phyloP scores from a whole-genome alignment of 2,113 vertebrate genomes.

The Psilopogon haemacephalus region DNA sequence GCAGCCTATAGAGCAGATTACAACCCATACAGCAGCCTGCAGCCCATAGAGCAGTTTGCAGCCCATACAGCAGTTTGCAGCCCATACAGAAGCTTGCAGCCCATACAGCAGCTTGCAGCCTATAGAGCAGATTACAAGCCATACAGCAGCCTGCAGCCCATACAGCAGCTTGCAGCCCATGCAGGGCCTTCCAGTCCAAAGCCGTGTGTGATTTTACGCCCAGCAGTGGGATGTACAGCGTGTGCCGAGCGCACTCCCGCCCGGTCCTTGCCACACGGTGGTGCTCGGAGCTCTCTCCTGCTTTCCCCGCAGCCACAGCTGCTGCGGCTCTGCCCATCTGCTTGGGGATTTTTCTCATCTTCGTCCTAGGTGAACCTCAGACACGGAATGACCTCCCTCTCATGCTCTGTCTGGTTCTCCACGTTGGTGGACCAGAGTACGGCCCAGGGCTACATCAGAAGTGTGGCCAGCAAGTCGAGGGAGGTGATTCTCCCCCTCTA shows the following conservation, averaged over 20 bases:
- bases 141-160: no score
- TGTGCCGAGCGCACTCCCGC: accelerated
- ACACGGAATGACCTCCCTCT: accelerated
- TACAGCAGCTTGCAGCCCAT: no score
- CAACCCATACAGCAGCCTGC: no score
- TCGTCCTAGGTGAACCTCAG: accelerated
- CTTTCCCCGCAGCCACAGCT: neutral
- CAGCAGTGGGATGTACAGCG: neutral
- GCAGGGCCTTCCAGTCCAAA: neutral
- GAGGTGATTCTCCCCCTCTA: no score
- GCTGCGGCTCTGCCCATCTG: accelerated
- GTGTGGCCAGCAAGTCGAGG: no score
- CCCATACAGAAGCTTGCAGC: no score
- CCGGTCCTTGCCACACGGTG: neutral
- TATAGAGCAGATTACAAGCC: no score
- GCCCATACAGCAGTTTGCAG: no score
- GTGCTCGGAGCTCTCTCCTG: conserved; percentile 27
- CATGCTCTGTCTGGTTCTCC: neutral
- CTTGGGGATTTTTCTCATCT: neutral
- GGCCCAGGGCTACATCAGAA: neutral
- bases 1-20: no score
- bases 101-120: no score
- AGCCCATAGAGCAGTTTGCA: no score
- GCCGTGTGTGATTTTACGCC: neutral
- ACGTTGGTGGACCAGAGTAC: accelerated